phyloP scores from a whole-genome alignment of 2,113 vertebrate species.

The Odocoileus hemionus region DNA sequence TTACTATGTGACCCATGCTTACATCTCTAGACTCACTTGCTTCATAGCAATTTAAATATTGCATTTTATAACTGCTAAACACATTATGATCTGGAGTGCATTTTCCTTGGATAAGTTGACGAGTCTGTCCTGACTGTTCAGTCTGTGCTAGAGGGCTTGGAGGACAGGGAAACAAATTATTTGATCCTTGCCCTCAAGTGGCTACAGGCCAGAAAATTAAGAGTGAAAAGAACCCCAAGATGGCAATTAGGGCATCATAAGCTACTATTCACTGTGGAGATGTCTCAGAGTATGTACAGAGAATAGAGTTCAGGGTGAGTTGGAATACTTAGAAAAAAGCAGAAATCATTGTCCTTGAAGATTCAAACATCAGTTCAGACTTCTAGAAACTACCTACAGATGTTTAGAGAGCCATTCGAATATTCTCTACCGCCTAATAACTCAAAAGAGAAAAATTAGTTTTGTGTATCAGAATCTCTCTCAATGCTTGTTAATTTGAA shows the following conservation, averaged over 20 bases:
- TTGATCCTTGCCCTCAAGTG: not conserved
- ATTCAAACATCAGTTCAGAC: not conserved
- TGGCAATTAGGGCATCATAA: not conserved
- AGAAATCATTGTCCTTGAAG: not conserved
- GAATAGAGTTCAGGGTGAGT: not conserved
- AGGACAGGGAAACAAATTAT: not conserved
- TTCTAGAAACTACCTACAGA: conserved; percentile 1
- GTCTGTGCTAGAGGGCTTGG: not conserved
- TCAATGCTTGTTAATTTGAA: conserved; percentile 20
- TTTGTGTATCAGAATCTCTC: not conserved
- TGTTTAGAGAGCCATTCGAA: conserved; percentile 17
- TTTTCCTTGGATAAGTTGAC: not conserved
- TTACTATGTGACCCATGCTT: not conserved
- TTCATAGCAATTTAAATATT: conserved; percentile 22
- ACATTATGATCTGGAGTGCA: not conserved
- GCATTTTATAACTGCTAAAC: not conserved
- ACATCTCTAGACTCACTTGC: not conserved
- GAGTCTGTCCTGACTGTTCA: not conserved
- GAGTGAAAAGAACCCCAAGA: not conserved
- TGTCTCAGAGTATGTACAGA: not conserved
- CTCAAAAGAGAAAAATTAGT: conserved; percentile 19
- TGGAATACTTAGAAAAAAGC: not conserved
- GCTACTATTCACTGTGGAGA: not conserved
- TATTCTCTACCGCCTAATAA: not conserved
- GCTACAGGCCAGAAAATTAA: not conserved